Evolutionary conservation across 1,140 invertebrate genomes (phyloP).

Genomic region (Heliconius himera): DNA sequence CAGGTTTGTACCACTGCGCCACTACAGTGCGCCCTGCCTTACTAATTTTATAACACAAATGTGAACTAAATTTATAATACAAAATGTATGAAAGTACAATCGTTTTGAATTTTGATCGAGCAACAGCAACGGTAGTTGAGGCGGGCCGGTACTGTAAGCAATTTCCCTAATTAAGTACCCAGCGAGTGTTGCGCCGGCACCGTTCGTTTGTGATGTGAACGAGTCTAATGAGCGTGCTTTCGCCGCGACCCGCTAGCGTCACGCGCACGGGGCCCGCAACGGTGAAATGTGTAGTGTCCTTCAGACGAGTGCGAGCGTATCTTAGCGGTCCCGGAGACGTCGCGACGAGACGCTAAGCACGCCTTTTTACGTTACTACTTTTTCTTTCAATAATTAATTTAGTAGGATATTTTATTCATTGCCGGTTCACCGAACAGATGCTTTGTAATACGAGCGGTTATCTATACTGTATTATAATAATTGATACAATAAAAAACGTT

Average conservation of each 20-base stretch:
- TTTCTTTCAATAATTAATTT: neutral
- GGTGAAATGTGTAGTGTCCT: conserved; percentile 56
- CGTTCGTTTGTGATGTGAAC: conserved; percentile 54
- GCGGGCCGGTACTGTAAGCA: conserved; percentile 55
- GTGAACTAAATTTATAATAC: too few relatives aligned
- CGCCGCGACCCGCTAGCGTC: conserved; percentile 37
- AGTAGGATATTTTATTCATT: neutral
- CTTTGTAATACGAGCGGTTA: neutral
- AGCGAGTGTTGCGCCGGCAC: conserved; percentile 43
- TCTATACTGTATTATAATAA: neutral
- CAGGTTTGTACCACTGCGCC: too few relatives aligned
- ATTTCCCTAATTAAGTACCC: conserved; percentile 73
- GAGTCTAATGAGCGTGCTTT: conserved; percentile 52
- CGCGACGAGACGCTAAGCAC: neutral
- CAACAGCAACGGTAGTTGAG: conserved; percentile 47
- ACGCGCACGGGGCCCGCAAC: conserved; percentile 45
- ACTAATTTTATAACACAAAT: too few relatives aligned
- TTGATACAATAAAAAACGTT: conserved; percentile 3
- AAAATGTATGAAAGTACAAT: conserved; percentile 23
- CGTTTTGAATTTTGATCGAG: conserved; percentile 20
- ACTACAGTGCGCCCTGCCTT: too few relatives aligned
- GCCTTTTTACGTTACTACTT: conserved; percentile 4
- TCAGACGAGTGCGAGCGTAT: conserved; percentile 42
- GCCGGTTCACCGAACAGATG: neutral
- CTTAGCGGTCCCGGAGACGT: conserved; percentile 31